A percentile compares a stretch with the other conserved stretches of the same genome.
phyloP scores from a whole-genome alignment of 2,113 vertebrate genomes.

The Cathartes aura region DNA sequence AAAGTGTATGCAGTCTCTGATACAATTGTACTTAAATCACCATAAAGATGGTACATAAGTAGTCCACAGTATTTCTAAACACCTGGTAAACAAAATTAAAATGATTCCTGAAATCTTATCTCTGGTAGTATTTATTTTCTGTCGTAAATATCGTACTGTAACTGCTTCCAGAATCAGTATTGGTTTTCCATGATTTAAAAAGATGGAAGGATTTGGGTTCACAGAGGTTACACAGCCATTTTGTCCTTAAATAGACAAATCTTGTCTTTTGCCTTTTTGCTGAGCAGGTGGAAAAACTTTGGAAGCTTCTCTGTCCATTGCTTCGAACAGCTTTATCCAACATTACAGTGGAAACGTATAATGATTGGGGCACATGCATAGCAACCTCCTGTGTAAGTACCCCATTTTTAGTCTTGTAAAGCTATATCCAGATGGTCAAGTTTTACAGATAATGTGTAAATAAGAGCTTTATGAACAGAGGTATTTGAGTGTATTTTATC shows the following conservation, averaged over 20 bases:
- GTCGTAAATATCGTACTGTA: neutral
- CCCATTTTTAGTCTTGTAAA: neutral
- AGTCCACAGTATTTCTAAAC: neutral
- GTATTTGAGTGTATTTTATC: neutral
- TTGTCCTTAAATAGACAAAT: neutral
- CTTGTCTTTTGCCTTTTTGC: neutral
- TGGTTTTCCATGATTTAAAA: neutral
- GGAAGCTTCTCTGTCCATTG: constrained; percentile 89
- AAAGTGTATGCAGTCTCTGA: neutral
- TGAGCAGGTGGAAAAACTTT: constrained; percentile 90
- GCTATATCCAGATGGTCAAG: neutral
- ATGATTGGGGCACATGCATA: constrained; percentile 96
- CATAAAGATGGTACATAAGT: fast-evolving
- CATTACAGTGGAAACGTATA: constrained; percentile 95
- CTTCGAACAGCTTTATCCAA: constrained; percentile 91
- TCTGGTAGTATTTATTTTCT: neutral
- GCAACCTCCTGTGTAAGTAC: constrained; percentile 94
- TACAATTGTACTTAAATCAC: neutral
- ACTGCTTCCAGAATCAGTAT: neutral
- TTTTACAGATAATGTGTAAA: neutral
- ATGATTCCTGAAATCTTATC: neutral
- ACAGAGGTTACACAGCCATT: neutral
- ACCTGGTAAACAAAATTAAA: neutral
- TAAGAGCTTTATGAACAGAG: neutral
- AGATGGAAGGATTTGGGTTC: neutral